A percentile compares a stretch with the other conserved stretches of the same genome.
These are phyloP conservation scores for Epinephelus awoara DNA, from an alignment of 2,797 vertebrate species.

Conservation along the genomic window DNA sequence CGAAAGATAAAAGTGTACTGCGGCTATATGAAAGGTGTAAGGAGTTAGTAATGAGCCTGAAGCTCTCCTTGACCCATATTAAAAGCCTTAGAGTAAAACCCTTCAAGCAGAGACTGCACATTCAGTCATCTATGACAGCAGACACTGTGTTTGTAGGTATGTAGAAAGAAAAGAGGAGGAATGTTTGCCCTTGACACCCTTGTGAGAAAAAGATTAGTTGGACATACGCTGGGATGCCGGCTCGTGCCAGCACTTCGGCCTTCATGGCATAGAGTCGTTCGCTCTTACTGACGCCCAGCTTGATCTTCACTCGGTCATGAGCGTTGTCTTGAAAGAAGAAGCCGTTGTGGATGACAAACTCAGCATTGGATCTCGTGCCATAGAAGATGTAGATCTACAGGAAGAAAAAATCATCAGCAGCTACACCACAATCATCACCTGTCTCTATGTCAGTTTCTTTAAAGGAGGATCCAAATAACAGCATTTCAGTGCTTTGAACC, in stretches of 20 bases:
- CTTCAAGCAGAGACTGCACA: background rate
- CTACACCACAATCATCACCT: background rate
- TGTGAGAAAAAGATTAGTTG: background rate
- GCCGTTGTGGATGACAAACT: conserved; percentile 99
- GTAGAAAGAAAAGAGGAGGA: background rate
- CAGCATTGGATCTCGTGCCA: conserved; percentile 97
- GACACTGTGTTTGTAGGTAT: background rate
- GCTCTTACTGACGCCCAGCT: conserved; percentile 98
- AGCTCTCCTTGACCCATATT: conserved; percentile 53
- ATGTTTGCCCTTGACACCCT: background rate
- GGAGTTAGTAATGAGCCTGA: conserved; percentile 26
- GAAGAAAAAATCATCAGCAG: conserved; percentile 34
- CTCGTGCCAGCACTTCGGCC: conserved; percentile 96
- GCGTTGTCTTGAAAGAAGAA: conserved; percentile 99
- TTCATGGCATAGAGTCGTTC: conserved; percentile 99
- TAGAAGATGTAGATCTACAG: conserved; percentile 99
- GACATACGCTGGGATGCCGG: conserved; percentile 97
- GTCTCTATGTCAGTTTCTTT: background rate
- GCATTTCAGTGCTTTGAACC: background rate
- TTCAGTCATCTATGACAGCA: background rate
- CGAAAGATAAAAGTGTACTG: conserved; percentile 30
- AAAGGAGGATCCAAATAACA: background rate
- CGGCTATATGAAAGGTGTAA: conserved; percentile 7
- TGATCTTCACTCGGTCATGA: conserved; percentile 99
- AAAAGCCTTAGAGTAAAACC: background rate